Percentiles rank a stretch among this genome's conserved stretches.
phyloP scores from a whole-genome alignment of 2,113 vertebrate genomes.

The Syngnathus typhle region DNA sequence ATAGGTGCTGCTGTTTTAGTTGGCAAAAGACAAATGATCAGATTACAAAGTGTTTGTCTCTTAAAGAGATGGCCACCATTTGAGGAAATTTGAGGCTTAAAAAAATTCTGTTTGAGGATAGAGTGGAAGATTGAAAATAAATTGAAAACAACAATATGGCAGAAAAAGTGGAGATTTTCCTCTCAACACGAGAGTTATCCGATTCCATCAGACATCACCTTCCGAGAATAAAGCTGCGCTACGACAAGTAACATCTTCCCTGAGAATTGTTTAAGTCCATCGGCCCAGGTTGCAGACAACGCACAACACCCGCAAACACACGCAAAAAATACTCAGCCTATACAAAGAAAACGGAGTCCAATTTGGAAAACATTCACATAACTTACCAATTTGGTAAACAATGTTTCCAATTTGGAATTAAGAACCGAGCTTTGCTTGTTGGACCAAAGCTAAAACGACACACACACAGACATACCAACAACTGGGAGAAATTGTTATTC shows the following conservation, averaged over 20 bases:
- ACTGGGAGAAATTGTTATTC: not conserved
- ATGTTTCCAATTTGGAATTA: constrained; percentile 98
- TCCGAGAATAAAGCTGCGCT: not conserved
- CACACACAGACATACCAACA: not conserved
- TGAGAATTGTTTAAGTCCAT: constrained; percentile 50
- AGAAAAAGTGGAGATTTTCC: constrained; percentile 10
- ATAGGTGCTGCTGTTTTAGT: no score
- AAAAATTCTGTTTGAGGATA: constrained; percentile 33
- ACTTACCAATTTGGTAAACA: constrained; percentile 99
- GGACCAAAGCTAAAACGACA: constrained; percentile 38
- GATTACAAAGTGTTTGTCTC: no score
- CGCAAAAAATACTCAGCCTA: constrained; percentile 40
- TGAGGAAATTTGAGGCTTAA: not conserved
- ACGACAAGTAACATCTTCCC: constrained; percentile 54
- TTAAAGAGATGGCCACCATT: not conserved
- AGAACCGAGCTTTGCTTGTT: constrained; percentile 69
- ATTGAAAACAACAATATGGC: constrained; percentile 8
- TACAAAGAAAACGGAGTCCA: constrained; percentile 69
- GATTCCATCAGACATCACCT: constrained; percentile 11
- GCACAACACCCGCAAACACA: not conserved
- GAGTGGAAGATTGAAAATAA: constrained; percentile 15
- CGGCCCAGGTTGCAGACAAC: constrained; percentile 19
- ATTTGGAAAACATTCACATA: constrained; percentile 80
- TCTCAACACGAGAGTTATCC: constrained; percentile 20
- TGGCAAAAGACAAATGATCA: no score